phyloP scores from a whole-genome alignment of 2,888 invertebrate species.

The Calliphora vomitoria region DNA sequence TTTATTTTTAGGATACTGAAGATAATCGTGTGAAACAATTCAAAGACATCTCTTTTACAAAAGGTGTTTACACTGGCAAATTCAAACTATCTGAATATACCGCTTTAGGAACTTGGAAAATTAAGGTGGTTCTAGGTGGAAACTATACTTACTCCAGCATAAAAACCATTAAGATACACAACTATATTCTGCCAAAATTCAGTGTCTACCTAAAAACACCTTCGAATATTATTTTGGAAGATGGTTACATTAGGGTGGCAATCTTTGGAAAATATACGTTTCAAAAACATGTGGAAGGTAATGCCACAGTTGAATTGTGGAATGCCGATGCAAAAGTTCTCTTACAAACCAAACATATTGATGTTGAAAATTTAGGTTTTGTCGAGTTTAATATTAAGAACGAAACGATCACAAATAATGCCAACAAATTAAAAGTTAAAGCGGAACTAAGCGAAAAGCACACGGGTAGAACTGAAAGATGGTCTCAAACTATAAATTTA shows the following conservation, averaged over 20 bases:
- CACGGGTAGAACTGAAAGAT: background rate
- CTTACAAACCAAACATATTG: conserved; percentile 93
- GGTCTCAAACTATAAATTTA: background rate
- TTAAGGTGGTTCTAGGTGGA: conserved; percentile 87
- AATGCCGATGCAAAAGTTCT: conserved; percentile 78
- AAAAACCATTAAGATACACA: conserved; percentile 88
- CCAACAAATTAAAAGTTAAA: background rate
- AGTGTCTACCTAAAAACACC: conserved; percentile 93
- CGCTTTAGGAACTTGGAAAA: conserved; percentile 94
- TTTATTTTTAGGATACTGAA: conserved; percentile 87
- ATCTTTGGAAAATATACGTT: conserved; percentile 89
- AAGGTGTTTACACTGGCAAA: conserved; percentile 91
- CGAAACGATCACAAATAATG: background rate
- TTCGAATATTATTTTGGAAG: conserved; percentile 91
- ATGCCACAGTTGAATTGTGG: conserved; percentile 86
- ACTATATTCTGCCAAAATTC: conserved; percentile 96
- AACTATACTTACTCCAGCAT: conserved; percentile 72
- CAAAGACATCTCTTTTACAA: conserved; percentile 87
- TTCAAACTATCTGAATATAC: conserved; percentile 92
- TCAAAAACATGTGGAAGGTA: conserved; percentile 94
- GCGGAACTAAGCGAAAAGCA: background rate
- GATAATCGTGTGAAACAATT: conserved; percentile 94
- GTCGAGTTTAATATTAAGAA: conserved; percentile 2
- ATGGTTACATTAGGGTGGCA: conserved; percentile 88
- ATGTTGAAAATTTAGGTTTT: conserved; percentile 89